A percentile compares a stretch with the other conserved stretches of the same genome.
These are phyloP conservation scores for Bradypodion pumilum DNA, from an alignment of 2,797 vertebrate genomes.

Conservation along the genomic window DNA sequence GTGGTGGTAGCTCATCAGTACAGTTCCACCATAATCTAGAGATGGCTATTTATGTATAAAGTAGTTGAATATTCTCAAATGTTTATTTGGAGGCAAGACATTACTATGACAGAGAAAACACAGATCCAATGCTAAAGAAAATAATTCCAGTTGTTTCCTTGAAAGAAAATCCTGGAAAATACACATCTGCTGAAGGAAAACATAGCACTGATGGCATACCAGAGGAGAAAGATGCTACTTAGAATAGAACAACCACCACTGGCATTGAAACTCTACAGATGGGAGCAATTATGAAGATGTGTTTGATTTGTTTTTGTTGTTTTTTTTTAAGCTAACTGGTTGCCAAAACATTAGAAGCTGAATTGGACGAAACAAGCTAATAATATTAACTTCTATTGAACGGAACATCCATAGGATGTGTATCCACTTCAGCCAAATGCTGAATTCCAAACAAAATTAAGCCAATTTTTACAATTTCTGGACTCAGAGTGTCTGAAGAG, in stretches of 20 bases:
- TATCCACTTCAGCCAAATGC: no score
- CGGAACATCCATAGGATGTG: not conserved
- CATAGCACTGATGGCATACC: conserved; percentile 2
- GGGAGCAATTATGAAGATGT: not conserved
- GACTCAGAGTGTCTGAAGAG: no score
- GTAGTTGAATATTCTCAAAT: not conserved
- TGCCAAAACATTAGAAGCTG: not conserved
- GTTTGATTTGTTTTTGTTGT: not conserved
- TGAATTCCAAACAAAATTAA: no score
- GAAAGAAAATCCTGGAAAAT: not conserved
- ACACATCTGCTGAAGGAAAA: conserved; percentile 6
- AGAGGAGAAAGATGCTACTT: not conserved
- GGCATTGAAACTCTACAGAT: conserved; percentile 1
- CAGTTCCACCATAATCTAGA: not conserved
- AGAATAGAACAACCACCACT: not conserved
- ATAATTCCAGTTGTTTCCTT: not conserved
- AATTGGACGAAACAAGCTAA: not conserved
- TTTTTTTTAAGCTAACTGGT: not conserved
- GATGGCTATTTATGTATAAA: not conserved
- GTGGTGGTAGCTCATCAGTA: not conserved
- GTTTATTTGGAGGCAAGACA: not conserved
- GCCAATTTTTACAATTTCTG: no score
- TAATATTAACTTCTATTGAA: not conserved
- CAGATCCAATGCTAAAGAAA: not conserved
- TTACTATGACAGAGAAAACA: not conserved